phyloP scores from a whole-genome alignment of 2,797 vertebrate species.

The Periophthalmus magnuspinnatus region DNA sequence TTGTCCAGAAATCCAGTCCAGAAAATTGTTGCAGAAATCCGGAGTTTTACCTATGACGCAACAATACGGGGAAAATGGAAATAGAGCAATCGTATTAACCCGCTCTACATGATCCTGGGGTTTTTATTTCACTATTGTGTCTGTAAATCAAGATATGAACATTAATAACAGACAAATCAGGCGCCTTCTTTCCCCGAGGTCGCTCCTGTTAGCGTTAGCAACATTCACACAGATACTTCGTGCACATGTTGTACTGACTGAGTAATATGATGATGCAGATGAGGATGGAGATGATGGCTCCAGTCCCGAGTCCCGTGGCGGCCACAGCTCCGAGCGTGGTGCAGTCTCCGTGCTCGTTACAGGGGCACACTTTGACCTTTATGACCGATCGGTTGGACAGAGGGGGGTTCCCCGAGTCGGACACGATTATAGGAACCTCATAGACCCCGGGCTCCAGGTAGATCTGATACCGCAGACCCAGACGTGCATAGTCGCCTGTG shows the following conservation, averaged over 20 bases:
- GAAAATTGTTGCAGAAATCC: too few species aligned
- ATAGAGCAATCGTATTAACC: too few species aligned
- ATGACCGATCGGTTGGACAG: conserved; percentile 89
- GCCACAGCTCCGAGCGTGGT: conserved; percentile 87
- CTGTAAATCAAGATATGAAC: too few species aligned
- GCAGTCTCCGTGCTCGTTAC: conserved; percentile 90
- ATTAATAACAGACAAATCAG: too few species aligned
- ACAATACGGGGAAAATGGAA: too few species aligned
- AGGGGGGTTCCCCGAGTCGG: conserved; percentile 92
- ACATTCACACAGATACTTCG: neutral
- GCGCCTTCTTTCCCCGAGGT: too few species aligned
- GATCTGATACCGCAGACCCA: conserved; percentile 82
- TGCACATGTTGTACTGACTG: conserved; percentile 78
- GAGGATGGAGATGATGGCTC: conserved; percentile 91
- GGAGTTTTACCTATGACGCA: too few species aligned
- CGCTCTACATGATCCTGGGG: too few species aligned
- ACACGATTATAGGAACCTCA: conserved; percentile 88
- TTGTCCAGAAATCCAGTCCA: too few species aligned
- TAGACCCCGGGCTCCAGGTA: conserved; percentile 91
- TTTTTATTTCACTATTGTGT: too few species aligned
- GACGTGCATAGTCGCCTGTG: conserved; percentile 88
- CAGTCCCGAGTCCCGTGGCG: conserved; percentile 87
- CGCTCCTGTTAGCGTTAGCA: too few species aligned
- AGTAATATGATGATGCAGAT: conserved; percentile 92
- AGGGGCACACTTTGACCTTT: conserved; percentile 94